These are phyloP conservation scores for Pyxicephalus adspersus DNA, from an alignment of 2,113 vertebrate genomes.

Conservation along the genomic window DNA sequence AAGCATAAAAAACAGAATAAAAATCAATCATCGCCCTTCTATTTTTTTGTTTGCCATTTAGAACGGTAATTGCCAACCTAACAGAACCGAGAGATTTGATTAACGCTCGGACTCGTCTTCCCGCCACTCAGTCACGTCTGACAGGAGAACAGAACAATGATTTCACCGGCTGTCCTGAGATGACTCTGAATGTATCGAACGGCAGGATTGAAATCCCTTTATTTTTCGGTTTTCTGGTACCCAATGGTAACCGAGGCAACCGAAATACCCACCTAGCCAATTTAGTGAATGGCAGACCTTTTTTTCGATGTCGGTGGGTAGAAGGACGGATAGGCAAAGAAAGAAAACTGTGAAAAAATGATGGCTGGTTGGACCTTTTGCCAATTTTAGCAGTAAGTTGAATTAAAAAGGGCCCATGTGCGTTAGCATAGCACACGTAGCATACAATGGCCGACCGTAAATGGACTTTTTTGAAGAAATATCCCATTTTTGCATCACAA, in stretches of 20 bases:
- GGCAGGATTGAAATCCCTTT: too few species aligned
- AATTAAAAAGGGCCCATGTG: too few species aligned
- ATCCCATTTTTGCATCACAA: too few species aligned
- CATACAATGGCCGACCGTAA: too few species aligned
- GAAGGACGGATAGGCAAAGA: too few species aligned
- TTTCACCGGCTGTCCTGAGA: neutral
- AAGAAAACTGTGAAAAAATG: too few species aligned
- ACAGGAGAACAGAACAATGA: neutral
- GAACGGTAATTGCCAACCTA: neutral
- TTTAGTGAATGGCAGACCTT: too few species aligned
- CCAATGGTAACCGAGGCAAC: slow-evolving; percentile 4
- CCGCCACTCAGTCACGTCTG: neutral
- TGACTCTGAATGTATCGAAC: neutral
- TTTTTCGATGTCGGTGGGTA: too few species aligned
- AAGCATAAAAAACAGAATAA: neutral
- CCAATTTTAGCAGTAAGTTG: too few species aligned
- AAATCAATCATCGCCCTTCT: neutral
- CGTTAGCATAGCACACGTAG: too few species aligned
- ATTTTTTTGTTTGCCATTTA: neutral
- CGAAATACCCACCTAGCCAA: neutral
- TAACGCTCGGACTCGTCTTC: neutral
- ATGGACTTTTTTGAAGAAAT: too few species aligned
- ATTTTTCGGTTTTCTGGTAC: neutral
- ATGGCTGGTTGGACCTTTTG: too few species aligned
- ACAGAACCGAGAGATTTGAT: neutral